Evolutionary conservation across 1,140 invertebrate genomes (phyloP), one percentile per base, ranked within the genome.

Genomic region (Oryctes rhinoceros): DNA sequence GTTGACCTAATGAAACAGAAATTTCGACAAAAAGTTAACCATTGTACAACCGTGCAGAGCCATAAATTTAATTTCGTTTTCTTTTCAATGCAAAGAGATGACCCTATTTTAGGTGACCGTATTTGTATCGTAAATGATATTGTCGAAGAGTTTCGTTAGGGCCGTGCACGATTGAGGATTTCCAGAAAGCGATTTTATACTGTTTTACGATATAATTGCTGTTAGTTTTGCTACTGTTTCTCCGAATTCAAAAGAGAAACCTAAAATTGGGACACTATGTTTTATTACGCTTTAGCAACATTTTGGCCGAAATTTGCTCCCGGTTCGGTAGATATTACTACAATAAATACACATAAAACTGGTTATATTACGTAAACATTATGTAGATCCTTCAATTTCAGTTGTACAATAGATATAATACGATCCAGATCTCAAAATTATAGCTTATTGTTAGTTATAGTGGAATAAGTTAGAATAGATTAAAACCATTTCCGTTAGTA

Each of bases 1-100:
- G 47, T 18, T 48, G 62, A 79, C 71, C 76, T 76, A 80, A 78
- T 67, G 80, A 80, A 80, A 80, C 59, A 80, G 80, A 80, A 80
- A 80, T 80, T 80, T 78, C 35, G 20, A 74, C 44, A 37, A 75
- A 76, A 80, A 80, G 44, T 49, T 37, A 71, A 71, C 65, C 65
- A 37, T 20, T 53, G 49, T 44, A n/a, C 65, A 53, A 10, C 15
- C 24, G 76, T 59, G 53, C 53, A 67, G 49, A 67, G 80, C 20
- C 39, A 80, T 80, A 80, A 80, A 80, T 80, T 76, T 71, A 80
- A 59, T 80, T 80, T 80, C 80, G 80, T 80, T 80, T 80, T 80
- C 80, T 78, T 39, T 80, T 80, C 48, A 59, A 30, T 20, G n/a
- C 35, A 20, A 30, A 10, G 35, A 44, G 79, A 80, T 75, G 79